Conservation (phyloP, 2,797 vertebrate species). For the Paramormyrops hopkinsi region DNA sequence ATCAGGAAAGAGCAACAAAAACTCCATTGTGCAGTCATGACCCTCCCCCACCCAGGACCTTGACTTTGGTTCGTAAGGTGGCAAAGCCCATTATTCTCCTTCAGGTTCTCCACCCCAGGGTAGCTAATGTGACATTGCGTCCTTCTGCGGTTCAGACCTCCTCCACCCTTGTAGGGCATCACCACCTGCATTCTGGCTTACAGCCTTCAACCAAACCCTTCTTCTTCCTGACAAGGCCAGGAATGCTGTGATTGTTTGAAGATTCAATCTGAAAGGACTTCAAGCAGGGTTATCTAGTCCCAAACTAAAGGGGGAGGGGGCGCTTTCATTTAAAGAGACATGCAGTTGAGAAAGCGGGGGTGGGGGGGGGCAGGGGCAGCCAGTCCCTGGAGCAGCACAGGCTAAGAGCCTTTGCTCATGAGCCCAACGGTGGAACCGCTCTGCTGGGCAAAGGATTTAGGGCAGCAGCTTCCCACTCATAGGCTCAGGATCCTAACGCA, state of each 20-base stretch:
- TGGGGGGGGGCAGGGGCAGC: neutral
- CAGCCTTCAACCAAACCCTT: neutral
- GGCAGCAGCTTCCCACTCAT: neutral
- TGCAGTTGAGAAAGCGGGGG: neutral
- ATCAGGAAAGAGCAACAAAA: neutral
- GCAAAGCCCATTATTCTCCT: neutral
- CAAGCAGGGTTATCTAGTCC: neutral
- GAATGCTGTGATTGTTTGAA: neutral
- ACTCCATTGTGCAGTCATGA: slow-evolving; percentile 5
- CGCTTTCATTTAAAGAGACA: neutral
- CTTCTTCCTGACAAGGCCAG: neutral
- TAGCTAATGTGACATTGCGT: neutral
- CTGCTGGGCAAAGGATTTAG: neutral
- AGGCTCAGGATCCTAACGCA: neutral
- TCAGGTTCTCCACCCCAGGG: neutral
- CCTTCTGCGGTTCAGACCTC: neutral
- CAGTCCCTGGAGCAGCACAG: neutral
- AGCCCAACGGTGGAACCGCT: neutral
- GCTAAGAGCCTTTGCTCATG: neutral
- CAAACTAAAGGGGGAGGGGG: neutral
- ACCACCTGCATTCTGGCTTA: neutral
- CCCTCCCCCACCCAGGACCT: slow-evolving; percentile 12
- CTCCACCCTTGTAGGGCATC: neutral
- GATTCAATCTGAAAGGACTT: neutral
- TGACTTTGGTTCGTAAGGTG: neutral